phyloP scores from a whole-genome alignment of 2,888 invertebrate species.

The Xiphydria camelus region DNA sequence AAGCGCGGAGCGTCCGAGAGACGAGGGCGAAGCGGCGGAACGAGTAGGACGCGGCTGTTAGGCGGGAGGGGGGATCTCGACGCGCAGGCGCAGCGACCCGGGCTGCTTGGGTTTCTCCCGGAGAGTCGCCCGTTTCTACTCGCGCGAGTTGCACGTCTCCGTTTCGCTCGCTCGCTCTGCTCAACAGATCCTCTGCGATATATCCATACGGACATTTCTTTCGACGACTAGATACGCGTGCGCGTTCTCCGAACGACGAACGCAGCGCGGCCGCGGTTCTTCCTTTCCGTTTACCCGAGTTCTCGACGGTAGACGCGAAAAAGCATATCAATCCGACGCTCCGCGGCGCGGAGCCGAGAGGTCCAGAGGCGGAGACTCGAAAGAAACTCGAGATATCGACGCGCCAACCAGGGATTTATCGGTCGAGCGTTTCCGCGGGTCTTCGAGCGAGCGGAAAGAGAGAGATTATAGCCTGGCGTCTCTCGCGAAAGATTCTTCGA shows the following conservation, averaged over 20 bases:
- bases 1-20: constrained; percentile 56
- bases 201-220: constrained; percentile 5
- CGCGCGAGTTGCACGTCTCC: constrained; percentile 53
- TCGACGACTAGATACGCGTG: too few species aligned
- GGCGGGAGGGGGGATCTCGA: constrained; percentile 5
- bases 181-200: constrained; percentile 6
- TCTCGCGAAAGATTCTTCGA: too few species aligned
- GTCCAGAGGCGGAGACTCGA: too few species aligned
- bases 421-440: too few species aligned
- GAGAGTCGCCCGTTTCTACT: constrained; percentile 54
- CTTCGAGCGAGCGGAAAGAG: too few species aligned
- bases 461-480: too few species aligned
- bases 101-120: constrained; percentile 26
- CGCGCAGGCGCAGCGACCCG: constrained; percentile 45
- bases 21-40: constrained; percentile 12
- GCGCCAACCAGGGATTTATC: too few species aligned
- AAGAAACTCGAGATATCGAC: too few species aligned
- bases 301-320: not conserved
- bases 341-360: too few species aligned
- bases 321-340: not conserved
- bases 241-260: not conserved
- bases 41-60: constrained; percentile 11
- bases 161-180: constrained; percentile 25
- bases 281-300: constrained; percentile 1
- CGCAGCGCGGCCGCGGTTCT: not conserved